phyloP scores from a whole-genome alignment of 2,797 vertebrate genomes.

The Hydrophis major region DNA sequence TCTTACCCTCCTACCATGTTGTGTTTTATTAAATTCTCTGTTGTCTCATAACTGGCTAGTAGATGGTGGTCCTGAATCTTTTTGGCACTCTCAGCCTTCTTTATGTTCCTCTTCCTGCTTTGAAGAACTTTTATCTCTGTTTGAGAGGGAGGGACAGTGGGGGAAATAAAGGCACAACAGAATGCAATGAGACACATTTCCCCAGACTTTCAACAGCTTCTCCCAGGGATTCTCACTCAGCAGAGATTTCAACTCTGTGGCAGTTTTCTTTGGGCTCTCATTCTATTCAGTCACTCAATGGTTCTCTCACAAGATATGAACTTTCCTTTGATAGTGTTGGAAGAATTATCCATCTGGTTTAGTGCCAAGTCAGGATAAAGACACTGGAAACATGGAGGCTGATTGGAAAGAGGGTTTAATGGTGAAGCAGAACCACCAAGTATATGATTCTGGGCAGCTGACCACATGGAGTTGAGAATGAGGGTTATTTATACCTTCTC shows the following conservation, averaged over 20 bases:
- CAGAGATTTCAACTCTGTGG: not conserved
- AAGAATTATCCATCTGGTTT: too few relatives aligned
- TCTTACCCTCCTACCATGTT: not conserved
- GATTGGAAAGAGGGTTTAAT: too few relatives aligned
- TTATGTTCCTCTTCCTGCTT: not conserved
- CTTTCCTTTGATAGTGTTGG: not conserved
- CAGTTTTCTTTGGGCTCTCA: not conserved
- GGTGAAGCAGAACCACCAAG: too few relatives aligned
- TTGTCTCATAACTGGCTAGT: not conserved
- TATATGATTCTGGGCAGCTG: too few relatives aligned
- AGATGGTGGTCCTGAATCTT: not conserved
- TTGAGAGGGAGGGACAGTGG: not conserved
- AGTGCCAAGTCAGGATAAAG: too few relatives aligned
- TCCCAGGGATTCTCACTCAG: not conserved
- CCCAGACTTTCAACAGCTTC: not conserved
- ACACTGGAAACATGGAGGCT: too few relatives aligned
- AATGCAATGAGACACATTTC: not conserved
- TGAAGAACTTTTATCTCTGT: not conserved
- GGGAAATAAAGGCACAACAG: not conserved
- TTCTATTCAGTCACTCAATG: not conserved
- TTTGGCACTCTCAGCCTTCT: not conserved
- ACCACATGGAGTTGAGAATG: too few relatives aligned
- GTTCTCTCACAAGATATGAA: not conserved
- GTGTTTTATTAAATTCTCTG: not conserved
- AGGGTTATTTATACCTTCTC: too few relatives aligned